These are phyloP conservation scores for Eupristina koningsbergeri DNA, from an alignment of 1,140 invertebrate genomes.

Conservation along the genomic window DNA sequence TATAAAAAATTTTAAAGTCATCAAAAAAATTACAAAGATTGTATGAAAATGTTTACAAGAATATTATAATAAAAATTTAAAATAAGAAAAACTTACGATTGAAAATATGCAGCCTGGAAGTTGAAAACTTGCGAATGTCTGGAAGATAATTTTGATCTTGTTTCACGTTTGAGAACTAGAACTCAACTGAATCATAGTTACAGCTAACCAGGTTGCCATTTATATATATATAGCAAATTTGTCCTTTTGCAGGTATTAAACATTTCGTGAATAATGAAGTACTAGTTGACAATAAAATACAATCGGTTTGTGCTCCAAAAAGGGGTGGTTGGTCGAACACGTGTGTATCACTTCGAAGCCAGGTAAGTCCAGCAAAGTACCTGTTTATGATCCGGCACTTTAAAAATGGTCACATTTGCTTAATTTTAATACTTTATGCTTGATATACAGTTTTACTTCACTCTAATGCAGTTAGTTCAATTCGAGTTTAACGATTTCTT, in stretches of 20 bases:
- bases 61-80: too few relatives aligned
- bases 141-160: neutral
- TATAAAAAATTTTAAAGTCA: too few relatives aligned
- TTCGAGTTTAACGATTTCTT: neutral
- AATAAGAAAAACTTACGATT: too few relatives aligned
- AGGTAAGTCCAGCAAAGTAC: neutral
- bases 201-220: neutral
- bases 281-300: neutral
- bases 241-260: constrained; percentile 3
- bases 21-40: too few relatives aligned
- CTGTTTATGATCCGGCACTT: neutral
- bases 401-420: neutral
- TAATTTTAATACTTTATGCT: neutral
- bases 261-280: neutral
- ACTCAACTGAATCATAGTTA: neutral
- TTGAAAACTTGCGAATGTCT: too few relatives aligned
- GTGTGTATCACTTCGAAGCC: neutral
- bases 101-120: too few relatives aligned
- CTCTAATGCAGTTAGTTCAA: neutral
- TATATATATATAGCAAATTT: neutral
- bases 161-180: neutral
- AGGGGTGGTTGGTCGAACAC: neutral
- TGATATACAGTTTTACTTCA: neutral
- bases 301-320: neutral
- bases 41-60: too few relatives aligned